Conservation (phyloP, 2,113 vertebrate species). For the Proterorhinus semilunaris region DNA sequence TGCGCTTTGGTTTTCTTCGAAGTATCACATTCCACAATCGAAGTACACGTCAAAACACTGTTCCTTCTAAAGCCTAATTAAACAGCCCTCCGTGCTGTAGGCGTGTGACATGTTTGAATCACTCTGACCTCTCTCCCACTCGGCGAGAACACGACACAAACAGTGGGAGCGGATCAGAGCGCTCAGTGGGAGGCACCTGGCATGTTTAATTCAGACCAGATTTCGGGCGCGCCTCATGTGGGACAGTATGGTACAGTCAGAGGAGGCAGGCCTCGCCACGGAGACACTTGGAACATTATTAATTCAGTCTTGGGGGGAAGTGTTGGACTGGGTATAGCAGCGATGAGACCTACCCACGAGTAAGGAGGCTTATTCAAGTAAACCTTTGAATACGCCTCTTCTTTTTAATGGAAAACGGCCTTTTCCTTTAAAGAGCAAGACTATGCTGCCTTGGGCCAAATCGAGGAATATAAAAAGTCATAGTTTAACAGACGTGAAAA, state of each 20-base stretch:
- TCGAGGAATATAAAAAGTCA: no score
- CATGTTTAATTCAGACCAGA: conserved; percentile 15
- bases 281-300: background rate
- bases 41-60: background rate
- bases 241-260: conserved; percentile 1
- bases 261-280: background rate
- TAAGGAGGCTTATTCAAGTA: no score
- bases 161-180: conserved; percentile 36
- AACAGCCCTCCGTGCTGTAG: background rate
- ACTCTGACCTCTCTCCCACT: conserved; percentile 42
- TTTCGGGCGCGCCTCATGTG: conserved; percentile 23
- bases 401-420: no score
- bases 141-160: conserved; percentile 41
- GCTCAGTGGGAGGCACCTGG: conserved; percentile 37
- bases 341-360: no score
- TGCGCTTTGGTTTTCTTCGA: no score
- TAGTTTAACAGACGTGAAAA: no score
- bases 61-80: conserved; percentile 1
- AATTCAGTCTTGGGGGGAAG: background rate
- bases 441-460: no score
- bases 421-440: no score
- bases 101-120: conserved; percentile 25
- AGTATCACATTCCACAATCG: background rate
- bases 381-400: no score
- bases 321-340: background rate